A percentile compares a stretch with the other conserved stretches of the same genome.
phyloP scores from a whole-genome alignment of 2,797 vertebrate species.

The Odontamblyopus rebecca region DNA sequence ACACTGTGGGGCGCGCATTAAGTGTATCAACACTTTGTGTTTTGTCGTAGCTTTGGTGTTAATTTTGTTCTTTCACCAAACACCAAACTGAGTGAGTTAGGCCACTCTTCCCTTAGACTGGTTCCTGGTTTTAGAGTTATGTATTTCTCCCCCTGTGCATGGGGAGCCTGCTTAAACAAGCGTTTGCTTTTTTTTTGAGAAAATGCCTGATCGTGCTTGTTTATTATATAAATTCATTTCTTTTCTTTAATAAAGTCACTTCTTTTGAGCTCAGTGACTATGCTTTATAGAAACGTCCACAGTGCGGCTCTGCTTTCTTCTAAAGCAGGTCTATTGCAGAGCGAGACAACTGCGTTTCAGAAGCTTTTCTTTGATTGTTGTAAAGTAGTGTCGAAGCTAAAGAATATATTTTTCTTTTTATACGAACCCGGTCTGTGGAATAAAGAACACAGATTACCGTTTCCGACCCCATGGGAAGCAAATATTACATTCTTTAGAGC shows the following conservation, averaged over 20 bases:
- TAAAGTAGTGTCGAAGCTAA: conserved; percentile 83
- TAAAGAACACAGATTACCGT: conserved; percentile 77
- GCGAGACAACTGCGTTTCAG: conserved; percentile 60
- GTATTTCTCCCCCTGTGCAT: background rate
- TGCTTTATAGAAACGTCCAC: conserved; percentile 45
- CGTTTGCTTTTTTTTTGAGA: background rate
- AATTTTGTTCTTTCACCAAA: conserved; percentile 87
- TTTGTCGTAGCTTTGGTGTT: conserved; percentile 81
- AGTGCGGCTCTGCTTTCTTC: conserved; percentile 37
- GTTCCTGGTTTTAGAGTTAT: background rate
- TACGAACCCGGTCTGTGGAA: conserved; percentile 58
- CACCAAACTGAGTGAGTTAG: conserved; percentile 49
- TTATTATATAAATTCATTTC: conserved; percentile 1
- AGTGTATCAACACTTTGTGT: conserved; percentile 78
- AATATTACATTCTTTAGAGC: conserved; percentile 96
- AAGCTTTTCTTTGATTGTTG: conserved; percentile 67
- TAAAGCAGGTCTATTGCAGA: conserved; percentile 61
- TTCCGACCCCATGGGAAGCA: conserved; percentile 82
- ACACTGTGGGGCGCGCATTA: conserved; percentile 84
- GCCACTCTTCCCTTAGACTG: conserved; percentile 1
- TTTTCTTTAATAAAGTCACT: background rate
- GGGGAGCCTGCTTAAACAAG: background rate
- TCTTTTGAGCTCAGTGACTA: conserved; percentile 1
- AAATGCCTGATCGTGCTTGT: conserved; percentile 11
- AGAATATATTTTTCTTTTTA: conserved; percentile 85